Evolutionary conservation across 2,797 vertebrate species (phyloP), one percentile per base, ranked within the genome.

Genomic region (Florisuga fusca): DNA sequence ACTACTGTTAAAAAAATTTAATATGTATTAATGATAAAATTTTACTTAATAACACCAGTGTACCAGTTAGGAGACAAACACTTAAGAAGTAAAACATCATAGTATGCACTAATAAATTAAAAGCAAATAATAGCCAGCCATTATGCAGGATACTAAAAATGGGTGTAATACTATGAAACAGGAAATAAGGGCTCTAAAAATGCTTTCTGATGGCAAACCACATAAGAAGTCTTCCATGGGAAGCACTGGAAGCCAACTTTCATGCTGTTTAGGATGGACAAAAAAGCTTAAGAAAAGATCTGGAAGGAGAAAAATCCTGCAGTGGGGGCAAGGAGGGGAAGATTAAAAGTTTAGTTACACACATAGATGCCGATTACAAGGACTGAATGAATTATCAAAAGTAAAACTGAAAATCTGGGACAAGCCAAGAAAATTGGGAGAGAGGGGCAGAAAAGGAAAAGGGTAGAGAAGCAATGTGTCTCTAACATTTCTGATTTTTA

Each of bases 131-230:
- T 0, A 84, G 20, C 13, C 33, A 88, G 90, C 15, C 41, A 34
- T 48, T 73, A 79, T 1, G 63, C 3, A 77, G 15, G 31, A 61
- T 76, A 71, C 33, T 64, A 77, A 59, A 96, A 88, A 66, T 31
- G 12, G 7, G 48, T 59, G 25, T 53, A 84, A 81, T 53, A 63
- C 27, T 17, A 64, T 50, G 12, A 92, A 96, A 95, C 7, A 25
- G 50, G 33, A 92, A 92, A 63, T 11, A 66, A 75, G 15, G 22
- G 18, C 7, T 76, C n/a, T 29, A 43, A 88, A 87, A 94, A 55
- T 18, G 12, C 12, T 72, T 87, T 84, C 45, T 38, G 19, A 91
- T 15, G 77, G 38, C n/a, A 80, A 75, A 76, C 22, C 33, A 57
- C 50, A 64, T 34, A 80, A 48, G 27, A 71, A 61, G 10, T 17